A percentile compares a stretch with the other conserved stretches of the same genome.
Evolutionary conservation across 1,140 invertebrate genomes (phyloP).

Genomic region (Subanguina moxae): DNA sequence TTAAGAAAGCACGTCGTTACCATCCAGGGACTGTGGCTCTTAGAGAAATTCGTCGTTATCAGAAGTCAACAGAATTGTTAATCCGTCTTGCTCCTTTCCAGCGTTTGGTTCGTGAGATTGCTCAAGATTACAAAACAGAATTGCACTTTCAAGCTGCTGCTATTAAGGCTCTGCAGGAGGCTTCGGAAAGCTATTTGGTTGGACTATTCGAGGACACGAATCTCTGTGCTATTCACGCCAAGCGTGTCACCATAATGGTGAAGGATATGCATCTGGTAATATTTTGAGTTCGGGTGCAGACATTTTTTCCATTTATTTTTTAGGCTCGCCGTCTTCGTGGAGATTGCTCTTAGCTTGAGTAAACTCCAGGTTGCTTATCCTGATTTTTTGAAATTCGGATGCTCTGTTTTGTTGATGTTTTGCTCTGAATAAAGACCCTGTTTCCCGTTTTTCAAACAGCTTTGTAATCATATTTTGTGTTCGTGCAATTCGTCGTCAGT

Average conservation of each 20-base stretch:
- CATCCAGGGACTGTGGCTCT: slow-evolving; percentile 62
- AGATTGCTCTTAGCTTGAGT: no score
- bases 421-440: no score
- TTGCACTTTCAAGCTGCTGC: slow-evolving; percentile 76
- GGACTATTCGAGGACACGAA: slow-evolving; percentile 87
- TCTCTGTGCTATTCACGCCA: slow-evolving; percentile 87
- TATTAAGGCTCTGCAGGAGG: slow-evolving; percentile 68
- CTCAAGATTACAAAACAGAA: slow-evolving; percentile 75
- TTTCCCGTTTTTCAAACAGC: no score
- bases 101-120: slow-evolving; percentile 69
- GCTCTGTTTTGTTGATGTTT: no score
- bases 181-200: slow-evolving; percentile 82
- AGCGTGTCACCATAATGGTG: slow-evolving; percentile 90
- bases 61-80: slow-evolving; percentile 73
- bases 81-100: slow-evolving; percentile 64
- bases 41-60: slow-evolving; percentile 63
- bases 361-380: no score
- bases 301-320: no score
- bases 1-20: slow-evolving; percentile 70
- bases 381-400: no score
- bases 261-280: slow-evolving; percentile 66
- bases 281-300: no score
- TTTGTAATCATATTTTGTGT: no score
- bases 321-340: no score
- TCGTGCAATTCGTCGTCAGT: no score